Evolutionary conservation across 1,140 invertebrate species (phyloP).

Genomic region (Tenebrio molitor): DNA sequence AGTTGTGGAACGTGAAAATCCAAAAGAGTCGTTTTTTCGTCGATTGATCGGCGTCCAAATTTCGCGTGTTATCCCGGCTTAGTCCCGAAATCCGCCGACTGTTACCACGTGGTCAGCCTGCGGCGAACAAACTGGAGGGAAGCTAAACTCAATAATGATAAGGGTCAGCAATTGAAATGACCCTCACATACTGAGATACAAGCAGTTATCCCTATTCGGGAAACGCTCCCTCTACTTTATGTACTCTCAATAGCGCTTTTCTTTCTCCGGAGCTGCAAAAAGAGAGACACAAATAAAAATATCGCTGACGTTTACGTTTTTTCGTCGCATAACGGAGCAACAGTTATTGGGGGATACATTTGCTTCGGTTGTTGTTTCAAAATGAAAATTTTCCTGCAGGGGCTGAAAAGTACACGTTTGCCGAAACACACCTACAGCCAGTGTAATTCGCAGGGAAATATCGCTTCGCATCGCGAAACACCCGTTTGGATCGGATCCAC

Average conservation of each 20-base stretch:
- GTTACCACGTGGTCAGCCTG: slow-evolving; percentile 54
- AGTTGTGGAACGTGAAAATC: no score
- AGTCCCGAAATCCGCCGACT: slow-evolving; percentile 45
- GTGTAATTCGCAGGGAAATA: no score
- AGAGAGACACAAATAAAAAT: slow-evolving; percentile 41
- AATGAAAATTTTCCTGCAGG: slow-evolving; percentile 14
- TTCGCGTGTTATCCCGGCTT: slow-evolving; percentile 51
- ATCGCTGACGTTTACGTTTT: slow-evolving; percentile 39
- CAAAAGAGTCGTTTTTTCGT: no score
- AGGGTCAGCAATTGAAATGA: slow-evolving; percentile 59
- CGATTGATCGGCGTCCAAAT: slow-evolving; percentile 48
- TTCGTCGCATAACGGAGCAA: slow-evolving; percentile 28
- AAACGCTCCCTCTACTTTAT: slow-evolving; percentile 50
- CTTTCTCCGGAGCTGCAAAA: slow-evolving; percentile 14
- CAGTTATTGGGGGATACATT: slow-evolving; percentile 10
- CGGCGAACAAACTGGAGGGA: slow-evolving; percentile 48
- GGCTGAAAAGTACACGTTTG: not conserved
- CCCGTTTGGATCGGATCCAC: no score
- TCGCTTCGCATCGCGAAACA: no score
- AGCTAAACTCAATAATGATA: slow-evolving; percentile 58
- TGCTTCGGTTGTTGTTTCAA: not conserved
- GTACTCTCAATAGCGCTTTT: slow-evolving; percentile 45
- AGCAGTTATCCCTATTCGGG: slow-evolving; percentile 50
- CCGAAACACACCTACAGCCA: slow-evolving; percentile 4
- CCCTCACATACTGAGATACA: slow-evolving; percentile 53